Percentiles rank a stretch among this genome's conserved stretches.
phyloP scores from a whole-genome alignment of 2,113 vertebrate species.

The Leptodactylus fuscus region DNA sequence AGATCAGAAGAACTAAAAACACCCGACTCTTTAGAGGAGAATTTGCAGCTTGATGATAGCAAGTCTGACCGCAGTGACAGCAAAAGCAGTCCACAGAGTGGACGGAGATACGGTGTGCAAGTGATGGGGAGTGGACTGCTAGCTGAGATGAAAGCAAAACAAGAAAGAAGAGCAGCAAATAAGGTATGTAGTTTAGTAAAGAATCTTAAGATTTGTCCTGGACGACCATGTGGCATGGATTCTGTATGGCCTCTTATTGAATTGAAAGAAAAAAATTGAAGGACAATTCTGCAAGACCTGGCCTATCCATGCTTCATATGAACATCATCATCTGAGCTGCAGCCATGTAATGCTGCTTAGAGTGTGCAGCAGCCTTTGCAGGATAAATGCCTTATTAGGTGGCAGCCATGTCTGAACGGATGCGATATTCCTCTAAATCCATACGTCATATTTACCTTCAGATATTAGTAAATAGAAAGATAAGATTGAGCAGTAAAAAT shows the following conservation, averaged over 20 bases:
- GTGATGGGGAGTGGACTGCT: conserved; percentile 92
- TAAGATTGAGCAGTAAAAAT: too few relatives aligned
- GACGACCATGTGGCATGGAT: background rate
- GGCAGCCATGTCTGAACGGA: too few relatives aligned
- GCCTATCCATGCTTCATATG: too few relatives aligned
- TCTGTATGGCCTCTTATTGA: background rate
- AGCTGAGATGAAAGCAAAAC: conserved; percentile 98
- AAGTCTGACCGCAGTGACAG: conserved; percentile 71
- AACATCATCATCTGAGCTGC: too few relatives aligned
- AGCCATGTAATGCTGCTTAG: too few relatives aligned
- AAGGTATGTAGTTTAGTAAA: conserved; percentile 81
- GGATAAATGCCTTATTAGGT: too few relatives aligned
- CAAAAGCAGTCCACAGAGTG: conserved; percentile 86
- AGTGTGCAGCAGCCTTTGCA: too few relatives aligned
- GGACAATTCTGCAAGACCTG: too few relatives aligned
- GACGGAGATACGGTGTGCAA: conserved; percentile 86
- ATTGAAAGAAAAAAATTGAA: background rate
- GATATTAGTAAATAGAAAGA: too few relatives aligned
- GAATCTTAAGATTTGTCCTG: background rate
- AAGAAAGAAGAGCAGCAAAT: conserved; percentile 85
- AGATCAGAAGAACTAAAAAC: conserved; percentile 85
- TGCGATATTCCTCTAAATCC: too few relatives aligned
- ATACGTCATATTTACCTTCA: too few relatives aligned
- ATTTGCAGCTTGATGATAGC: conserved; percentile 72
- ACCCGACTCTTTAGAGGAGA: conserved; percentile 85